phyloP scores from a whole-genome alignment of 2,888 invertebrate species.

The Zeuzera pyrina region DNA sequence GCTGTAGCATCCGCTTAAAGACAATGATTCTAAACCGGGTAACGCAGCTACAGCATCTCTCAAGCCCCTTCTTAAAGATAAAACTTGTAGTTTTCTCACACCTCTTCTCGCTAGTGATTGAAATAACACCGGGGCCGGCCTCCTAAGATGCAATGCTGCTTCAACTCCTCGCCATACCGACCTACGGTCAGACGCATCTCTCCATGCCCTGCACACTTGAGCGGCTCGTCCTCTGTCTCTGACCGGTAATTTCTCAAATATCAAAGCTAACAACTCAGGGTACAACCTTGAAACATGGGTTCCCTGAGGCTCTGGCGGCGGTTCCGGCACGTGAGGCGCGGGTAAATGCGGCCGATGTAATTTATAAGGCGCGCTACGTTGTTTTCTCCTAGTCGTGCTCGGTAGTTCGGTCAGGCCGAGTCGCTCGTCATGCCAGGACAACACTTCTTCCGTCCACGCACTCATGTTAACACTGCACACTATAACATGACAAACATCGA shows the following conservation, averaged over 20 bases:
- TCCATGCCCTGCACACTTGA: conserved; percentile 91
- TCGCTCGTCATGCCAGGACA: conserved; percentile 62
- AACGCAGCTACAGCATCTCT: conserved; percentile 89
- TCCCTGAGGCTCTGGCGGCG: conserved; percentile 66
- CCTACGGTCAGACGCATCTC: conserved; percentile 93
- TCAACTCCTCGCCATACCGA: conserved; percentile 96
- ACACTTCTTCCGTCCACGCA: conserved; percentile 67
- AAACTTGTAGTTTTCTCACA: conserved; percentile 89
- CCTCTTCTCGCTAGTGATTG: conserved; percentile 89
- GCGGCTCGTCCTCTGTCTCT: conserved; percentile 92
- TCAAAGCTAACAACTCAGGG: conserved; percentile 93
- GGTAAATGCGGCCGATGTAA: conserved; percentile 78
- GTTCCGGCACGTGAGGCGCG: conserved; percentile 56
- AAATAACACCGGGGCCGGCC: conserved; percentile 88
- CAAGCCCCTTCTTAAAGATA: conserved; percentile 86
- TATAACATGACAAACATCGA: conserved; percentile 58
- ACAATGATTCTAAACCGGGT: conserved; percentile 89
- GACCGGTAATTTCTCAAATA: conserved; percentile 91
- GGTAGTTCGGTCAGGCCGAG: conserved; percentile 62
- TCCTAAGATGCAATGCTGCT: conserved; percentile 89
- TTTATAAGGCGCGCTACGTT: conserved; percentile 76
- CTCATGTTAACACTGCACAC: conserved; percentile 60
- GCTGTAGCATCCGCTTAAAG: conserved; percentile 94
- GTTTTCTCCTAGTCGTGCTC: conserved; percentile 63
- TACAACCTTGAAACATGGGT: conserved; percentile 91